Conservation (phyloP, 2,888 invertebrate species). For the Cantharis nigra region DNA sequence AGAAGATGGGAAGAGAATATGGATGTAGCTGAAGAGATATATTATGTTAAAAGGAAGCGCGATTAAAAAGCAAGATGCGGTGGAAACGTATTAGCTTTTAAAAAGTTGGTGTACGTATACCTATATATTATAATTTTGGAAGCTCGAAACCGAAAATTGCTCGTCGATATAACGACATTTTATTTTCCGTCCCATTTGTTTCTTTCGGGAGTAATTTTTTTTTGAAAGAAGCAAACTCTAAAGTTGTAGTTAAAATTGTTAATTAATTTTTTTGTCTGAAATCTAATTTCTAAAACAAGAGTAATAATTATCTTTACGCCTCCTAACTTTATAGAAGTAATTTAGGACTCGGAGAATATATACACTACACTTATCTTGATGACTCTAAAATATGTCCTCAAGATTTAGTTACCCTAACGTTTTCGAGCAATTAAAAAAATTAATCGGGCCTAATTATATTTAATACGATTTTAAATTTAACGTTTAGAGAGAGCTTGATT, state of each 20-base stretch:
- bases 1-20: neutral
- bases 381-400: slow-evolving; percentile 6
- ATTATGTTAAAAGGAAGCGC: neutral
- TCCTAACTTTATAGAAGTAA: slow-evolving; percentile 7
- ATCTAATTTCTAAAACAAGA: neutral
- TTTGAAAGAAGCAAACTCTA: neutral
- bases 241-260: neutral
- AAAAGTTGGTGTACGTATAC: neutral
- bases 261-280: neutral
- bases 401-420: neutral
- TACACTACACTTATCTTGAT: slow-evolving; percentile 7
- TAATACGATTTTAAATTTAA: neutral
- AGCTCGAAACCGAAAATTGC: neutral
- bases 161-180: neutral
- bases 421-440: neutral
- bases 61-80: neutral
- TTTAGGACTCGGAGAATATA: slow-evolving; percentile 6
- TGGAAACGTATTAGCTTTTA: neutral
- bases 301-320: slow-evolving; percentile 12
- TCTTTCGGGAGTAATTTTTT: neutral
- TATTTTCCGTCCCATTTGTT: neutral
- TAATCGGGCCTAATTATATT: neutral
- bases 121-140: neutral
- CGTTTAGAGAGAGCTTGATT: neutral
- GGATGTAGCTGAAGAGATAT: neutral